Evolutionary conservation across 2,113 vertebrate species (phyloP), one percentile per base, ranked within the genome.

Genomic region (Bujurquina vittata): DNA sequence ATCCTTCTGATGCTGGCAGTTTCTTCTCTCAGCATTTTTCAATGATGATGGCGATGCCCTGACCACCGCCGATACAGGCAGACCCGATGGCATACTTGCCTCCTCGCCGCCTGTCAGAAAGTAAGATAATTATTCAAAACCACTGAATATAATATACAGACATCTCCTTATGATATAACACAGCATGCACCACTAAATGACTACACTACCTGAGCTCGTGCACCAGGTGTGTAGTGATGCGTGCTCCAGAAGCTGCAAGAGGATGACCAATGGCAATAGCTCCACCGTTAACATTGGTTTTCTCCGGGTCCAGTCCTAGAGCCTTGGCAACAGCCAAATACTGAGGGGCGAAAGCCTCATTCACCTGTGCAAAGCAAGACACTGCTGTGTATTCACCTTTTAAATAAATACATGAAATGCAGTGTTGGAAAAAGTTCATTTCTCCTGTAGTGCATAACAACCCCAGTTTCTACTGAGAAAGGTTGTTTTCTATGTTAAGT

Each of bases 241-340:
- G 96, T 7, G 97, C 65, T 1, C 98, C 98, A 1, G 98, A 99
- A 2, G 96, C 98, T 4, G 93, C 98, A n/a, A 99, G 58, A 0
- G 98, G 98, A 91, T 99, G 98, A 4, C 98, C 98, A 2, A 99
- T 78, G 20, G 98, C 98, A 0, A 99, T 99, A 80, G 97, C 98
- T 5, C 98, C 98, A 29, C 98, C 97, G 0, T 96, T 97, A 14
- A 98, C 95, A 0, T 99, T 99, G 81, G 93, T 97, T 59, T 97
- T 99, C 33, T 96, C 96, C 1, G 96, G 97, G 81, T 99, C 96
- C 33, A 99, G 94, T 10, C 94, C 96, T 78, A 99, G 86, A 72
- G 87, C 95, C 46, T 97, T 98, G 60, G 97, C 93, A 1, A 99
- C 98, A 3, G 98, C 94, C 67, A 99, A 89, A 86, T 96, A 99